Evolutionary conservation across 2,888 invertebrate genomes (phyloP).

Genomic region (Apeira syringaria): DNA sequence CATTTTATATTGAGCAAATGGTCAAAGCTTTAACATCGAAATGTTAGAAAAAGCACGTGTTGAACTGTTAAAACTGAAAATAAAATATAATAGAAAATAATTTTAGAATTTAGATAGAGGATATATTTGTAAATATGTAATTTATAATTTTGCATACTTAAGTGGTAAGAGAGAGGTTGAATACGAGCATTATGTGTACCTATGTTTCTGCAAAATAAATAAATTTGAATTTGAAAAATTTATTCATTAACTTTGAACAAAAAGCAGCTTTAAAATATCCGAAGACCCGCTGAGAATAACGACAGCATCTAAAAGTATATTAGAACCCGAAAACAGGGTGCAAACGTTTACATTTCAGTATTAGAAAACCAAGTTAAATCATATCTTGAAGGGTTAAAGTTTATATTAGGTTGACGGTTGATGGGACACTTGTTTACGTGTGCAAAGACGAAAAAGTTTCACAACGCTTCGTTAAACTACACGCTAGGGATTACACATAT

Average conservation of each 20-base stretch:
- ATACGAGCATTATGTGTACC: too few relatives aligned
- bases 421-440: conserved; percentile 55
- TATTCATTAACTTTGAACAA: conserved; percentile 13
- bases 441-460: conserved; percentile 65
- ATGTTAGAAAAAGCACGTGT: too few relatives aligned
- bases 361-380: conserved; percentile 30
- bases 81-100: too few relatives aligned
- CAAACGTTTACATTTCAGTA: conserved; percentile 32
- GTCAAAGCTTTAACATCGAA: too few relatives aligned
- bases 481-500: conserved; percentile 61
- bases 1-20: too few relatives aligned
- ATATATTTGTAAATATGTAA: too few relatives aligned
- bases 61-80: too few relatives aligned
- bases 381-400: conserved; percentile 36
- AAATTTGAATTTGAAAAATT: too few relatives aligned
- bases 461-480: conserved; percentile 69
- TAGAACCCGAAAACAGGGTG: conserved; percentile 48
- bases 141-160: too few relatives aligned
- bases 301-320: conserved; percentile 53
- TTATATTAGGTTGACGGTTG: conserved; percentile 31
- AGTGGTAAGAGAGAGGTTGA: too few relatives aligned
- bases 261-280: conserved; percentile 38
- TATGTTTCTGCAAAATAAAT: too few relatives aligned
- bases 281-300: conserved; percentile 47
- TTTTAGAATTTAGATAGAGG: too few relatives aligned